Base-by-base conservation (phyloP, 2,888 invertebrate species). In the Diarsia brunnea region DNA sequence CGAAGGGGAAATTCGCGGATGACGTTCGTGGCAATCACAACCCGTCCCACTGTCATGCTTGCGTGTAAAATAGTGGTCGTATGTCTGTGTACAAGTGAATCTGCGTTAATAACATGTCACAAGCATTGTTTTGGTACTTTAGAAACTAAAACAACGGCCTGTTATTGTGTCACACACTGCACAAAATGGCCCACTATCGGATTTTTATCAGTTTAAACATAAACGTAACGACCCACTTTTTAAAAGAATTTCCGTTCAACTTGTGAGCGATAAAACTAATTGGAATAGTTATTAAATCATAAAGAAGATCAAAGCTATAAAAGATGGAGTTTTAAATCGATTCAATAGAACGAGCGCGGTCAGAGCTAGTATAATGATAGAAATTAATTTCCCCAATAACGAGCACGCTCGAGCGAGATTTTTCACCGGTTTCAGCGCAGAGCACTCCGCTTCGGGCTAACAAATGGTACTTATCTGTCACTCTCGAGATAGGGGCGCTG, bases 401-500 rank as follows among this genome's bases (percentile, higher is more conserved):
- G 80, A 84, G 73, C 79, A 84, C 80, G 85, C 69, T 78, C 58
- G 69, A 71, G 64, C 58, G 82, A 81, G 75, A 88, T 88, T 90
- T 89, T 90, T 89, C 87, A 90, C 79, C 73, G 89, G 90, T 89
- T 88, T 85, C 87, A 86, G 87, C 82, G 87, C 79, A 63, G 81
- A 84, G 81, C 73, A 75, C 84, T 86, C 89, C 89, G 90, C 89
- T 90, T 88, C 88, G 85, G 86, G 88, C 89, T 90, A 92, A 93
- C 92, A 93, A 94, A 94, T 93, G 92, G 90, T 90, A 88, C 92
- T 93, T 93, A 93, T 94, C 91, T 90, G 91, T 92, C 93, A 92
- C 92, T 90, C 90, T 88, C 90, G 90, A 93, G 93, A 92, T 93
- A 92, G 91, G 92, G 87, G 87, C 87, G 88, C 88, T 90, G 93